Conservation (phyloP, 53 echinoderm and acorn worm genomes). For the Apostichopus leukothele region DNA sequence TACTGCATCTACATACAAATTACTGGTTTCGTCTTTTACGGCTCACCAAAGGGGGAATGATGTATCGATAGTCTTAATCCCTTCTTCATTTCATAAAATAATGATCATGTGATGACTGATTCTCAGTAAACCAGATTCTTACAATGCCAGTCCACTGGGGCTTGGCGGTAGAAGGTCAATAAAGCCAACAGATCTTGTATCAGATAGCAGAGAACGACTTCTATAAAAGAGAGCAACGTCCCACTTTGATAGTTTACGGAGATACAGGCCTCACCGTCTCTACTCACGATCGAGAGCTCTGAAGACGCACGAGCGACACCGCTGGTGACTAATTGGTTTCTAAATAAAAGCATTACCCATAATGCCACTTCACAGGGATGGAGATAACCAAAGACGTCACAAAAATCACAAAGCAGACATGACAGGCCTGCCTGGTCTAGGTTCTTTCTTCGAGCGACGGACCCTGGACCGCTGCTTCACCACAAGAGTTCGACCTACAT, state of each 20-base stretch:
- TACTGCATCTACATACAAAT: too few species aligned
- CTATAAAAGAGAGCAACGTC: not conserved
- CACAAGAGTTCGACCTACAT: not conserved
- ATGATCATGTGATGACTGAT: too few species aligned
- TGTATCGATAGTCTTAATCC: too few species aligned
- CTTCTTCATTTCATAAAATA: too few species aligned
- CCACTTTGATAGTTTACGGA: slow-evolving; percentile 10
- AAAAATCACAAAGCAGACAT: not conserved
- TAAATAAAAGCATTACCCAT: slow-evolving; percentile 12
- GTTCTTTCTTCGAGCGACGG: not conserved
- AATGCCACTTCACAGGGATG: too few species aligned
- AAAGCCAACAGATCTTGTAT: not conserved
- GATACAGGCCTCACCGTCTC: not conserved
- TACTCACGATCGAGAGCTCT: not conserved
- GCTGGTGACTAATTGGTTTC: slow-evolving; percentile 42
- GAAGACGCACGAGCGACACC: slow-evolving; percentile 10
- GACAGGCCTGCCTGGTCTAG: not conserved
- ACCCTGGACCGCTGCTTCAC: not conserved
- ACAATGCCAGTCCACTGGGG: too few species aligned
- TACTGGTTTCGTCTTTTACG: too few species aligned
- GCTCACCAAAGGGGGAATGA: too few species aligned
- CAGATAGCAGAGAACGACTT: not conserved
- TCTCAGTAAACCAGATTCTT: too few species aligned
- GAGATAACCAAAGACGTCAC: not conserved
- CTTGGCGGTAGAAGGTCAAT: not conserved